Evolutionary conservation across 2,888 invertebrate species (phyloP).

Genomic region (Athetis lepigone): DNA sequence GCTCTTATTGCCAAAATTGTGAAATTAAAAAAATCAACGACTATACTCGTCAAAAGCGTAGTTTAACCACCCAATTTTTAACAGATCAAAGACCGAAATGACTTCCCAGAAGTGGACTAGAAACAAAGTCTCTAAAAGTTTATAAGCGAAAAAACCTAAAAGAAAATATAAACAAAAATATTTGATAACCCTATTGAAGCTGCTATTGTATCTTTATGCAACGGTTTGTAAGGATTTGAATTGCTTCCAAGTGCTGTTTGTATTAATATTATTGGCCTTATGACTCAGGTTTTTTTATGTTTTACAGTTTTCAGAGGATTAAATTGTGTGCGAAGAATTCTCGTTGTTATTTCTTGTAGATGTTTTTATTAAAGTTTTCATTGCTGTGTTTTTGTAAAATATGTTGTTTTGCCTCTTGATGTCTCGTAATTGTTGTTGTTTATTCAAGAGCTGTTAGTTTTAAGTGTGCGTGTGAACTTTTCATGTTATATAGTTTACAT

Average conservation of each 20-base stretch:
- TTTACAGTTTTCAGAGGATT: conserved; percentile 42
- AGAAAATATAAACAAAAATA: neutral
- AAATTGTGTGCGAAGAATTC: conserved; percentile 31
- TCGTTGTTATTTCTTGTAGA: conserved; percentile 15
- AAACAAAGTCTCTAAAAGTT: too few species aligned
- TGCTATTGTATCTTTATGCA: conserved; percentile 74
- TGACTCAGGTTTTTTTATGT: conserved; percentile 57
- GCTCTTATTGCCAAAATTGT: too few species aligned
- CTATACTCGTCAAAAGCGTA: too few species aligned
- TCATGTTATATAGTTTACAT: neutral
- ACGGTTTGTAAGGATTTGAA: conserved; percentile 76
- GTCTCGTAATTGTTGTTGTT: neutral
- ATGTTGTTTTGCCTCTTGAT: neutral
- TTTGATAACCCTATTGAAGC: conserved; percentile 47
- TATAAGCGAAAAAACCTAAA: neutral
- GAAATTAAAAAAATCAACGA: too few species aligned
- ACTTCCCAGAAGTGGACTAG: too few species aligned
- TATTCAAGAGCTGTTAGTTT: too few species aligned
- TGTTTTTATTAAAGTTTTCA: conserved; percentile 1
- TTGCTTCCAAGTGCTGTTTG: conserved; percentile 73
- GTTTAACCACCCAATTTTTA: too few species aligned
- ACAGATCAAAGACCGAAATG: too few species aligned
- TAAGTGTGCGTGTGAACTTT: too few species aligned
- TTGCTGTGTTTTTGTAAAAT: neutral
- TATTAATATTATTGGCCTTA: conserved; percentile 64